Conservation (phyloP, 2,113 vertebrate genomes). For the Xenopus laevis region DNA sequence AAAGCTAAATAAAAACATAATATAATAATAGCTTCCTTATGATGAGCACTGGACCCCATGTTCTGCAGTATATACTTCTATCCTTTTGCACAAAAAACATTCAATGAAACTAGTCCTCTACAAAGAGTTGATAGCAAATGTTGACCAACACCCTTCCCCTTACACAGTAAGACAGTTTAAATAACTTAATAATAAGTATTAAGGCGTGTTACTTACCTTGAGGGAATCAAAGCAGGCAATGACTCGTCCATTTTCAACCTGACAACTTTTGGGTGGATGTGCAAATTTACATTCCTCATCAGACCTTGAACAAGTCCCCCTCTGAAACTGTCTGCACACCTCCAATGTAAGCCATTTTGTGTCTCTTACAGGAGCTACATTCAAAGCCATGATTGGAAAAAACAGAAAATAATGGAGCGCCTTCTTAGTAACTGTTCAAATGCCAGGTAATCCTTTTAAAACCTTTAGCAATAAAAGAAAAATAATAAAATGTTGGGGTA, state of each 20-base stretch:
- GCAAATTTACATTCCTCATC: constrained; percentile 98
- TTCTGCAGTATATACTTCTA: no score
- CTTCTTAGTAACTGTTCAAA: constrained; percentile 45
- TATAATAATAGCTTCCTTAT: no score
- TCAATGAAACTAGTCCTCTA: no score
- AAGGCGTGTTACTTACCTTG: constrained; percentile 76
- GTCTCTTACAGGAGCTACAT: constrained; percentile 86
- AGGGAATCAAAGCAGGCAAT: constrained; percentile 96
- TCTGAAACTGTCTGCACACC: constrained; percentile 94
- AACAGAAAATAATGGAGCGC: neutral
- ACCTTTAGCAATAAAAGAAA: constrained; percentile 24
- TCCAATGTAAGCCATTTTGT: constrained; percentile 95
- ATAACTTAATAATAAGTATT: no score
- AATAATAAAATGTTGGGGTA: constrained; percentile 34
- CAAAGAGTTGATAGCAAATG: no score
- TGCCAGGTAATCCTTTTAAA: constrained; percentile 51
- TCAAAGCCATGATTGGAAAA: constrained; percentile 82
- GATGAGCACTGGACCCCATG: no score
- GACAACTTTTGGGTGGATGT: constrained; percentile 95
- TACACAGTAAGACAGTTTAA: no score
- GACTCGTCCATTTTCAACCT: constrained; percentile 93
- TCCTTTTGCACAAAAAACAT: no score
- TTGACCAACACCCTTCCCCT: no score
- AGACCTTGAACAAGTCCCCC: constrained; percentile 91
- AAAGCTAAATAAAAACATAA: no score